These are phyloP conservation scores for Brachyrhaphis roseni DNA, from an alignment of 2,797 vertebrate genomes.

Conservation along the genomic window DNA sequence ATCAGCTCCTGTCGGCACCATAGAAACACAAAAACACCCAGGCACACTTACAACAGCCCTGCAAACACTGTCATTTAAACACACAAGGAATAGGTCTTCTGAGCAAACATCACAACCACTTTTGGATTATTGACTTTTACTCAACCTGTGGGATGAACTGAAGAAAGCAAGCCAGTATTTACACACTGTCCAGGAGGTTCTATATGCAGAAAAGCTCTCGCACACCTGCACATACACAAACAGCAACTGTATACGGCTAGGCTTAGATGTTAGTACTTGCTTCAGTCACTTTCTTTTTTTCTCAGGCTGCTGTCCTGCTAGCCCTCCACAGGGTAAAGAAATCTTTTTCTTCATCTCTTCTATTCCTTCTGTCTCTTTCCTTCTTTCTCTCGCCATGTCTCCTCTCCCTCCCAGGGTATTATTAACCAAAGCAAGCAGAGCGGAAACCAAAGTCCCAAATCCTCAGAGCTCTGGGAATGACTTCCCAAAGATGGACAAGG, in stretches of 20 bases:
- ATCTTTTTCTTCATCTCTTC: slow-evolving; percentile 63
- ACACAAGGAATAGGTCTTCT: slow-evolving; percentile 65
- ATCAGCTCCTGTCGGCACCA: slow-evolving; percentile 76
- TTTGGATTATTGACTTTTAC: slow-evolving; percentile 82
- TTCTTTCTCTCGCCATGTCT: slow-evolving; percentile 72
- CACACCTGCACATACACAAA: slow-evolving; percentile 22
- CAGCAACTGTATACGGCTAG: slow-evolving; percentile 27
- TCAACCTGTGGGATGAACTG: slow-evolving; percentile 67
- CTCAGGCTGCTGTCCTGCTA: slow-evolving; percentile 56
- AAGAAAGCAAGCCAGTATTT: slow-evolving; percentile 72
- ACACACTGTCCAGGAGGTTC: slow-evolving; percentile 53
- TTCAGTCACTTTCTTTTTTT: slow-evolving; percentile 59
- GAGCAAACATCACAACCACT: slow-evolving; percentile 79
- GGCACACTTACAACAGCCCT: slow-evolving; percentile 41
- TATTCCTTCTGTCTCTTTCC: slow-evolving; percentile 61
- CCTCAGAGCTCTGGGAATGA: slow-evolving; percentile 82
- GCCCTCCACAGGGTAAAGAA: slow-evolving; percentile 71
- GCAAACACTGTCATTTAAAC: slow-evolving; percentile 64
- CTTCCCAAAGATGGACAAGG: slow-evolving; percentile 82
- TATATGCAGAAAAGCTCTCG: slow-evolving; percentile 18
- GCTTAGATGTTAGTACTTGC: slow-evolving; percentile 50
- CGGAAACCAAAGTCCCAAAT: slow-evolving; percentile 86
- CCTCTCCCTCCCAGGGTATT: slow-evolving; percentile 78
- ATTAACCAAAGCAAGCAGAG: slow-evolving; percentile 94
- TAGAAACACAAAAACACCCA: slow-evolving; percentile 70